Conservation (phyloP, 2,113 vertebrate species). For the Myodes glareolus region DNA sequence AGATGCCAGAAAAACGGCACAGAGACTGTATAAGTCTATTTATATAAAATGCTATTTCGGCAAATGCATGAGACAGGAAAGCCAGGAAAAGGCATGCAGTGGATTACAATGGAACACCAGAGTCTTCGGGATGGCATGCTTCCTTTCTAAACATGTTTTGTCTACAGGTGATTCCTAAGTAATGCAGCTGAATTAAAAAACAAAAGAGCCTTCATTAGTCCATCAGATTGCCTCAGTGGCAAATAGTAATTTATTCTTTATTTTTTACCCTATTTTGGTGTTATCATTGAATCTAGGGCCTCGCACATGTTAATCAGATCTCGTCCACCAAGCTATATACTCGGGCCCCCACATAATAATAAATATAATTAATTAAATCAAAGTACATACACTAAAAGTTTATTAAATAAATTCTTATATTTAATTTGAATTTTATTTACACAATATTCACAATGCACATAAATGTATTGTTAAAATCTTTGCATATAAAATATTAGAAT, state of each 20-base stretch:
- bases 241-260: neutral
- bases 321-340: neutral
- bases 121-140: neutral
- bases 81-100: neutral
- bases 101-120: neutral
- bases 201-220: neutral
- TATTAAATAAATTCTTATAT: neutral
- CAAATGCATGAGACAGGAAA: neutral
- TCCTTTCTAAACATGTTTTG: neutral
- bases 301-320: neutral
- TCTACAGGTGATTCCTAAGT: neutral
- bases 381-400: neutral
- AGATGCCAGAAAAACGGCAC: conserved; percentile 5
- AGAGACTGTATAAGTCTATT: neutral
- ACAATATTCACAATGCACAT: neutral
- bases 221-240: neutral
- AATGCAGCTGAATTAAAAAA: conserved; percentile 3
- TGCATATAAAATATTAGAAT: neutral
- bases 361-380: neutral
- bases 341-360: neutral
- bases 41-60: neutral
- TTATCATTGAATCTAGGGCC: neutral
- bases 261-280: neutral
- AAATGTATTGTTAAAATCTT: neutral
- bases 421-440: neutral